Evolutionary conservation across 1,140 invertebrate genomes (phyloP), one percentile per base, ranked within the genome.

Genomic region (Cydia splendana): DNA sequence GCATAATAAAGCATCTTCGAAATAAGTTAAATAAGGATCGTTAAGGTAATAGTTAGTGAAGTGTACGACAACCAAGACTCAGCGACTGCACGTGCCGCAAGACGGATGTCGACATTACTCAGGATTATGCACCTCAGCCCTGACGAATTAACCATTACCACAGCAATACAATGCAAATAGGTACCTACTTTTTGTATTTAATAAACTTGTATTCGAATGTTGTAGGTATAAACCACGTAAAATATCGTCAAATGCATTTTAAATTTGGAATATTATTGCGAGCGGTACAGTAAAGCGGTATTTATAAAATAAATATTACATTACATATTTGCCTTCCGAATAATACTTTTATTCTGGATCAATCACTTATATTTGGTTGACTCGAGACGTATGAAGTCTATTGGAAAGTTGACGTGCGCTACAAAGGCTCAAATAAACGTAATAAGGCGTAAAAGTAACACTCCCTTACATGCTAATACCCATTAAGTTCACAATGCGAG

Each of bases 401-500:
- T 62, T 15, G 38, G 74, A 38, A 75, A 18, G 71, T 15, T 79
- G 77, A 42, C 67, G 34, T 71, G 9, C 45, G 48, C 38, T 74
- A 48, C 53, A 75, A 51, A 75, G 18, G 74, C 18, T 20, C 5
- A 51, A n/a, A 53, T 48, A 74, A 74, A 69, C 4, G 67, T 38
- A 69, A 51, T 75, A 57, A 75, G 67, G 67, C 67, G 34, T 71
- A 15, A 71, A 38, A 28, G 42, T 75, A 71, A 48, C 73, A 65
- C n/a, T 71, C 67, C 30, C 67, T 62, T 24, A 82, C 79, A 87
- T 84, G 86, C 80, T 86, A 87, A 85, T 88, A 85, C 84, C 84
- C 82, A 88, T 87, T 90, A 90, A 89, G 85, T 87, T 89, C 85
- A 88, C 90, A 89, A 90, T 91, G 91, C 89, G 91, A 88, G 86